Evolutionary conservation across 2,888 invertebrate species (phyloP), one percentile per base, ranked within the genome.

Genomic region (Scelioninae gen. 1): DNA sequence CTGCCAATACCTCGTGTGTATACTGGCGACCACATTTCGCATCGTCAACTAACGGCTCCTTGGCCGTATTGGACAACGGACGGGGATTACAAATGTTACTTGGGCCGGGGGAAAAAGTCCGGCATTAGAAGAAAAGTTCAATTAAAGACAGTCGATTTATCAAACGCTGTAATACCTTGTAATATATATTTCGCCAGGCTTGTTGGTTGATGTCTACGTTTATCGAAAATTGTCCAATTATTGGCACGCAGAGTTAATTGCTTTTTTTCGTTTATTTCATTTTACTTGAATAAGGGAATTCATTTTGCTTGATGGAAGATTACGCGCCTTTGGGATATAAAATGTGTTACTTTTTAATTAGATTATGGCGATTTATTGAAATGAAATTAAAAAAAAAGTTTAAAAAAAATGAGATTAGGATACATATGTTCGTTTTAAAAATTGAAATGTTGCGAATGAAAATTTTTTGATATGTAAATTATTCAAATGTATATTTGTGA

Each of bases 71-170:
- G 47, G 60, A 66, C 40, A 31, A 53, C 49, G 60, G 71, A 74
- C 53, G 53, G 55, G 55, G 23, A 65, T 75, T 75, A 47, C 56
- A 65, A 75, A 65, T 65, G 75, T 75, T 63, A 11, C 56, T 16
- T n/a, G n/a, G n/a, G n/a, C n/a, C 11, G 11, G 40, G 29, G 0
- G 45, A 56, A 45, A 62, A 74, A 66, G 40, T 40, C 16, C 6
- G 31, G 29, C 15, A 58, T 58, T 71, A 58, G 38, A 16, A 45
- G 53, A 60, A 16, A 60, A 68, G 9, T 68, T 68, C 74, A 63
- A 72, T 72, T 72, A 72, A 65, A 65, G 75, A 49, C 31, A 31
- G 15, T 15, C 79, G 58, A 79, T 79, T 72, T 66, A 58, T 72
- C 72, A 65, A 65, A 56, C 34, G 49, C n/a, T 43, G n/a, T n/a